Base-by-base conservation (phyloP, 2,888 invertebrate genomes). In the Rhamphomyia laevipes region DNA sequence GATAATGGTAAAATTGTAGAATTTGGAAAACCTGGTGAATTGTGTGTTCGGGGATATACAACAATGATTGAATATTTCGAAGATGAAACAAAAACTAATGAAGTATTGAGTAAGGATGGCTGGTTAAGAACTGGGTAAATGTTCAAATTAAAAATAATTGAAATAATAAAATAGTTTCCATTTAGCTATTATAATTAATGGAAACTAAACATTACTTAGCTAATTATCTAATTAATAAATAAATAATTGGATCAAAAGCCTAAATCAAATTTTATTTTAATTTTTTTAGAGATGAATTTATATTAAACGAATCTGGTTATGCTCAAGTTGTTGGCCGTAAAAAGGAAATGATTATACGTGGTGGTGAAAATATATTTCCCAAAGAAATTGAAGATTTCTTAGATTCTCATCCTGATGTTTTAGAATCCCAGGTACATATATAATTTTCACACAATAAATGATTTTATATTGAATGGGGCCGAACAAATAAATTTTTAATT, bases 311-410 rank as follows among this genome's bases (percentile, higher is more conserved):
- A 52, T 73, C 81, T 55, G 86, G 86, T 1, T 84, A 83, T 60
- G 81, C 78, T 0, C 66, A 70, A 57, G 75, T 87, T 52, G 77
- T 83, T 17, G 88, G 86, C 0, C 73, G 86, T 46, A 61, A 81
- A 13, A 86, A 86, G 63, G 86, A 87, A 56, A 77, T 87, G 75
- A 77, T 87, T 42, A 86, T 86, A 48, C 71, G 86, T 43, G 86
- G 86, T 5, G 87, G 87, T n/a, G 86, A 86, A 67, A 87, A 87
- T 61, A 78, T 89, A 48, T 86, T 81, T 62, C 88, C 89, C 0
- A 77, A 77, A 74, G 87, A 88, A 73, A 75, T 89, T 43, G 88
- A 89, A 69, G 77, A 84, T 54, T 76, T 81, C 53, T 62, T 87
- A 2, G 78, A 79, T 57, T 73, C 75, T 1, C 84, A 87, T 71